A percentile compares a stretch with the other conserved stretches of the same genome.
Conservation (phyloP, 1,140 invertebrate species). For the Calycopis cecrops region DNA sequence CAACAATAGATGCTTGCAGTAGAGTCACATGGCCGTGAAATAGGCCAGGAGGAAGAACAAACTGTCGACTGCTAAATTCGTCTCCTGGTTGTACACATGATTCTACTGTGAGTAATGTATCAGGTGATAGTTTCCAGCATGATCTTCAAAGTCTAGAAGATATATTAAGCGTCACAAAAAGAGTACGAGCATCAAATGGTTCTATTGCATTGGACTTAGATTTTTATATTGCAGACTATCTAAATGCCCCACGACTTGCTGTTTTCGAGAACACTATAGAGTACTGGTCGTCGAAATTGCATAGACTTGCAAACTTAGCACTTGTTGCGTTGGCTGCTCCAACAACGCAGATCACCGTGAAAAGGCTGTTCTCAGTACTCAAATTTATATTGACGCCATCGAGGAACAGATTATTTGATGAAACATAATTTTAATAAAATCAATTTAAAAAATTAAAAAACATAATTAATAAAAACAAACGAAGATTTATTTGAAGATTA, state of each 20-base stretch:
- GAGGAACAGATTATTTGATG: background rate
- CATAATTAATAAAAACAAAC: conserved; percentile 5
- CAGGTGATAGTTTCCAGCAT: conserved; percentile 12
- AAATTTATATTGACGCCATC: no score
- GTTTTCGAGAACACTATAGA: no score
- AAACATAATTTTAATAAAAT: conserved; percentile 16
- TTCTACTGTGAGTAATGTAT: conserved; percentile 9
- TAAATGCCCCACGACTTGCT: no score
- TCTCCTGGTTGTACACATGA: conserved; percentile 17
- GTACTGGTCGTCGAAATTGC: conserved; percentile 7
- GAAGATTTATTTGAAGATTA: conserved; percentile 14
- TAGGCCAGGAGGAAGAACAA: conserved; percentile 10
- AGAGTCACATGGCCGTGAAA: background rate
- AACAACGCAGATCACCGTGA: no score
- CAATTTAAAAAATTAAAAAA: no score
- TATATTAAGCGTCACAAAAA: conserved; percentile 15
- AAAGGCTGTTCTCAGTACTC: no score
- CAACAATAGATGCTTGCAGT: background rate
- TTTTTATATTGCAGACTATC: no score
- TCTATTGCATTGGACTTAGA: conserved; percentile 13
- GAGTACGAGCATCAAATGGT: conserved; percentile 9
- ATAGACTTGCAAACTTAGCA: conserved; percentile 14
- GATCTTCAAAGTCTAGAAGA: conserved; percentile 13
- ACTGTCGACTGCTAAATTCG: conserved; percentile 5
- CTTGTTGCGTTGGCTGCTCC: conserved; percentile 8